Evolutionary conservation across 2,888 invertebrate species (phyloP).

Genomic region (Platerodrilus igneus): DNA sequence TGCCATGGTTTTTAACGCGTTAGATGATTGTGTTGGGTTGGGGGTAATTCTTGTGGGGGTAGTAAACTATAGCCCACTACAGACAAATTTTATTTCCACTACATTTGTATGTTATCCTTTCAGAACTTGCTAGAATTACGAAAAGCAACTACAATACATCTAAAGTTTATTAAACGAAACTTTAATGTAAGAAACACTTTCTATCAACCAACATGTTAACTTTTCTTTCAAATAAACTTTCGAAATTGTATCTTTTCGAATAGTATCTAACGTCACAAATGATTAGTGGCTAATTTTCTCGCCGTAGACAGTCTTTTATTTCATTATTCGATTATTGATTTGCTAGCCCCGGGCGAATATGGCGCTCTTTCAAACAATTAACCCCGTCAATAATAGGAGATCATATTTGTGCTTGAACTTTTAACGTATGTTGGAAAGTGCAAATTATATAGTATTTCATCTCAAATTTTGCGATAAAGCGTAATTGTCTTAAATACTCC

Average conservation of each 20-base stretch:
- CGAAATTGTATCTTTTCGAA: constrained; percentile 9
- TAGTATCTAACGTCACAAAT: constrained; percentile 40
- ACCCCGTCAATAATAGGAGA: constrained; percentile 45
- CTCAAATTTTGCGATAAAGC: too few species aligned
- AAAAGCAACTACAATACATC: too few species aligned
- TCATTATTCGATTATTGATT: constrained; percentile 43
- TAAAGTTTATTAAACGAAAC: too few species aligned
- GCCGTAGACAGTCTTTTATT: constrained; percentile 41
- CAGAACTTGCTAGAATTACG: too few species aligned
- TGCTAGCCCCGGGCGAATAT: constrained; percentile 39
- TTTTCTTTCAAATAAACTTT: constrained; percentile 12
- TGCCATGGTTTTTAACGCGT: constrained; percentile 44
- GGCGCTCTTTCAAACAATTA: constrained; percentile 48
- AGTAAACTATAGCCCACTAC: constrained; percentile 15
- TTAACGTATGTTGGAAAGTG: too few species aligned
- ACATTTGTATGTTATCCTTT: constrained; percentile 7
- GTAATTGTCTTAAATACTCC: too few species aligned
- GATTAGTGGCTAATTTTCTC: constrained; percentile 45
- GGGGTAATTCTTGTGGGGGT: constrained; percentile 20
- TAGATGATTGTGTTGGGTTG: constrained; percentile 34
- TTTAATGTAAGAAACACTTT: too few species aligned
- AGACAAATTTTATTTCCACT: constrained; percentile 20
- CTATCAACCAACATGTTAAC: too few species aligned
- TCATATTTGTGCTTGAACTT: constrained; percentile 37
- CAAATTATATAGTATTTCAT: too few species aligned